Evolutionary conservation across 2,888 invertebrate species (phyloP).

Genomic region (Xylota segnis): DNA sequence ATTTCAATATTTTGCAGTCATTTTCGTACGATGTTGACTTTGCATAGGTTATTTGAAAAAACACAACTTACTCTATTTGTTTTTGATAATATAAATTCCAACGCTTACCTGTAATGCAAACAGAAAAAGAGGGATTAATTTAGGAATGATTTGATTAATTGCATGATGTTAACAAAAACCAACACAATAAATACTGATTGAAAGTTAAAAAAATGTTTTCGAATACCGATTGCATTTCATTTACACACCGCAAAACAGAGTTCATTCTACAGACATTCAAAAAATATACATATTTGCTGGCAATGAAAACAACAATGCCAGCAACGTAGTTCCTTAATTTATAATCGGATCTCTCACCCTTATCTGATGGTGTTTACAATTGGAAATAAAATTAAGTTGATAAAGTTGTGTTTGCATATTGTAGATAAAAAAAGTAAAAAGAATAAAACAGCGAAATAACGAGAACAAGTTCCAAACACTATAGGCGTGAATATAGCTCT

Average conservation of each 20-base stretch:
- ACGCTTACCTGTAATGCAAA: background rate
- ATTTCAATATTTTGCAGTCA: no score
- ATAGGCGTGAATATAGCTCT: background rate
- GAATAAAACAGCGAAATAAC: background rate
- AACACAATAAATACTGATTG: background rate
- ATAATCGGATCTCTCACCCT: background rate
- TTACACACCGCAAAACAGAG: background rate
- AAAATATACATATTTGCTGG: background rate
- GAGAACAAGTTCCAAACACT: background rate
- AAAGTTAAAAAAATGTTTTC: background rate
- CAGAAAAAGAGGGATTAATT: background rate
- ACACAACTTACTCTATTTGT: background rate
- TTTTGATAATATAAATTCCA: background rate
- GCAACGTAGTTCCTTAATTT: background rate
- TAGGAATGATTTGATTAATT: background rate
- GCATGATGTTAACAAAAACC: background rate
- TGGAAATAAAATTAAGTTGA: background rate
- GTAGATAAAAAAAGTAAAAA: background rate
- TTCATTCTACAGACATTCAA: background rate
- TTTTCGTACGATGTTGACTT: background rate
- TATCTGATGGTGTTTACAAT: background rate
- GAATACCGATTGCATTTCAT: background rate
- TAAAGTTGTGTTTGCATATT: slow-evolving; percentile 2
- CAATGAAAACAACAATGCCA: background rate
- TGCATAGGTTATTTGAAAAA: background rate